These are phyloP conservation scores for Sakesphorus luctuosus DNA, from an alignment of 2,113 vertebrate genomes.

Conservation along the genomic window DNA sequence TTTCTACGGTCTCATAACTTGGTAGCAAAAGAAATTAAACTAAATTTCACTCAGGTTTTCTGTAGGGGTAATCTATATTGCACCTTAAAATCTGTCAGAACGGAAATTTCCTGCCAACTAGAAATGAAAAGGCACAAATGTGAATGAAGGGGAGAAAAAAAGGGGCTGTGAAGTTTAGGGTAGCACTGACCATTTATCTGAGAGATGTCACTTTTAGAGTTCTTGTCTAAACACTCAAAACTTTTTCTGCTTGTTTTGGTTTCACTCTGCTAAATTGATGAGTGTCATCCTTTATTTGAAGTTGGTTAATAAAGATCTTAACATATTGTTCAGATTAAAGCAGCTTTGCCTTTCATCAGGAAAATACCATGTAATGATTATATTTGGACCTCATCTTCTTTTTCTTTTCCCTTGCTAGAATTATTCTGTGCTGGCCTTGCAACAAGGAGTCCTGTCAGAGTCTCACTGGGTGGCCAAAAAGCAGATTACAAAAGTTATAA, in stretches of 20 bases:
- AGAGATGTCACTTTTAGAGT: background rate
- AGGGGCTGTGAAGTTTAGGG: fast-evolving
- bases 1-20: background rate
- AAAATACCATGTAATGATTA: slow-evolving; percentile 56
- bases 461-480: slow-evolving; percentile 78
- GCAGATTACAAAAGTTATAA: slow-evolving; percentile 55
- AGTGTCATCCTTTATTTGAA: background rate
- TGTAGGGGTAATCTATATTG: background rate
- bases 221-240: background rate
- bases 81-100: background rate
- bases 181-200: fast-evolving
- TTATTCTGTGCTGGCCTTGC: slow-evolving; percentile 65
- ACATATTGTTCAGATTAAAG: slow-evolving; percentile 23
- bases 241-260: background rate
- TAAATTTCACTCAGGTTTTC: background rate
- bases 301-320: background rate
- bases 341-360: slow-evolving; percentile 4
- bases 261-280: background rate
- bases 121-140: background rate
- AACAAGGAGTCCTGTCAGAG: slow-evolving; percentile 65
- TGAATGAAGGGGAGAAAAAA: background rate
- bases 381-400: slow-evolving; percentile 45
- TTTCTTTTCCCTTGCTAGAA: slow-evolving; percentile 43
- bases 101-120: background rate
- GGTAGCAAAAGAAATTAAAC: background rate